phyloP scores from a whole-genome alignment of 1,140 invertebrate species.

The Mylabris phalerata region DNA sequence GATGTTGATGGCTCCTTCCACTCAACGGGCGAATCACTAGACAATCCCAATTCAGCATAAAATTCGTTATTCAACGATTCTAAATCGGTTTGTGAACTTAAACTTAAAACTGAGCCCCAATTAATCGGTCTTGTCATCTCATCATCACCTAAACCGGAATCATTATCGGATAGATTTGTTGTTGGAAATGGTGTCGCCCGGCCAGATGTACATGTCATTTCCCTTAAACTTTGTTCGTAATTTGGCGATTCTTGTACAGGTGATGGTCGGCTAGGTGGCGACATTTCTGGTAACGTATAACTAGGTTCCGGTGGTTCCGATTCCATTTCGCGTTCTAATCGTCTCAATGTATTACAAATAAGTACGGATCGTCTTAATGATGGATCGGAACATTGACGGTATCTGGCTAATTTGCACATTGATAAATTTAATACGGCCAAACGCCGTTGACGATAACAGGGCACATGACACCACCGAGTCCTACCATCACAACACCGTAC shows the following conservation, averaged over 20 bases:
- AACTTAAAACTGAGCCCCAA: slow-evolving; percentile 83
- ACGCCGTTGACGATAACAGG: slow-evolving; percentile 75
- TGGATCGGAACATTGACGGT: slow-evolving; percentile 81
- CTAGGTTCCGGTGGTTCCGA: slow-evolving; percentile 38
- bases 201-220: slow-evolving; percentile 46
- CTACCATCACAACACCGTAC: slow-evolving; percentile 56
- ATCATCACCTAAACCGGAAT: slow-evolving; percentile 72
- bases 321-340: slow-evolving; percentile 86
- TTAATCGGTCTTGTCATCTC: slow-evolving; percentile 72
- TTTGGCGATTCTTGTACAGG: slow-evolving; percentile 38
- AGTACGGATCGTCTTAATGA: slow-evolving; percentile 86
- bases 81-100: slow-evolving; percentile 74
- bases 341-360: slow-evolving; percentile 87
- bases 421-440: slow-evolving; percentile 87
- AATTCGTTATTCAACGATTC: slow-evolving; percentile 74
- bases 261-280: slow-evolving; percentile 44
- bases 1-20: slow-evolving; percentile 36
- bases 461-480: slow-evolving; percentile 65
- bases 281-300: slow-evolving; percentile 38
- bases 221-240: slow-evolving; percentile 47
- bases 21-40: slow-evolving; percentile 24
- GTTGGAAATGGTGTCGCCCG: slow-evolving; percentile 56
- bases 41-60: slow-evolving; percentile 46
- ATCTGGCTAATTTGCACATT: slow-evolving; percentile 84
- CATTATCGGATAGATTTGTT: slow-evolving; percentile 48